Evolutionary conservation across 2,888 invertebrate genomes (phyloP).

Genomic region (Epistrophe eligans): DNA sequence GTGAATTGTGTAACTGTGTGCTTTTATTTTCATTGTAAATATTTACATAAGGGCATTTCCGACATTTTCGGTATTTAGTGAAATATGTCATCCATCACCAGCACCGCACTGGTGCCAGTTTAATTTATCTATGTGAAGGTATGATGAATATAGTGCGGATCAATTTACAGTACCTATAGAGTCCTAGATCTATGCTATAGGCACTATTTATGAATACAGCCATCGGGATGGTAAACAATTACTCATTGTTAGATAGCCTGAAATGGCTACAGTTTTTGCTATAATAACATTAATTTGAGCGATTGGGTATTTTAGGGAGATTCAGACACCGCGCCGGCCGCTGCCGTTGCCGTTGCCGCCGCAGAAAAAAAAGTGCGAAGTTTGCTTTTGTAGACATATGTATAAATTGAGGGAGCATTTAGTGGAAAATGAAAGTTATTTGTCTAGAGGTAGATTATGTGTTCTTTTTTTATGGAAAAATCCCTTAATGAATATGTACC

Average conservation of each 20-base stretch:
- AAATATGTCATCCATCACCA: conserved; percentile 2
- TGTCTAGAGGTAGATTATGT: conserved; percentile 8
- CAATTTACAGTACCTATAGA: not conserved
- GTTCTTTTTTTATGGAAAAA: conserved; percentile 1
- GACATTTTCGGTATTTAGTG: conserved; percentile 1
- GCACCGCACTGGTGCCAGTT: not conserved
- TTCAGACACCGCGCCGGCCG: not conserved
- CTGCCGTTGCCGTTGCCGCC: too few species aligned
- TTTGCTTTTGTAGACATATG: conserved; percentile 1
- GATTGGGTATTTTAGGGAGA: not conserved
- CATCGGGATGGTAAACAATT: conserved; percentile 61
- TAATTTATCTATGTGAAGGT: not conserved
- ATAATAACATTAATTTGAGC: conserved; percentile 6
- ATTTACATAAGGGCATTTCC: conserved; percentile 56
- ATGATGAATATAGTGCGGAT: conserved; percentile 32
- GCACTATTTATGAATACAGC: conserved; percentile 7
- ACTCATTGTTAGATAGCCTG: conserved; percentile 40
- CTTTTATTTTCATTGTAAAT: conserved; percentile 51
- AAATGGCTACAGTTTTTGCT: conserved; percentile 13
- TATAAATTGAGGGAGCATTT: conserved; percentile 11
- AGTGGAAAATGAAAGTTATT: conserved; percentile 21
- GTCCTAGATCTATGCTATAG: not conserved
- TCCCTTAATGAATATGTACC: conserved; percentile 4
- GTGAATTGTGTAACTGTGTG: conserved; percentile 51
- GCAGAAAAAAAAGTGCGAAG: not conserved